Evolutionary conservation across 2,888 invertebrate genomes (phyloP).

Genomic region (Archips crataeganus): DNA sequence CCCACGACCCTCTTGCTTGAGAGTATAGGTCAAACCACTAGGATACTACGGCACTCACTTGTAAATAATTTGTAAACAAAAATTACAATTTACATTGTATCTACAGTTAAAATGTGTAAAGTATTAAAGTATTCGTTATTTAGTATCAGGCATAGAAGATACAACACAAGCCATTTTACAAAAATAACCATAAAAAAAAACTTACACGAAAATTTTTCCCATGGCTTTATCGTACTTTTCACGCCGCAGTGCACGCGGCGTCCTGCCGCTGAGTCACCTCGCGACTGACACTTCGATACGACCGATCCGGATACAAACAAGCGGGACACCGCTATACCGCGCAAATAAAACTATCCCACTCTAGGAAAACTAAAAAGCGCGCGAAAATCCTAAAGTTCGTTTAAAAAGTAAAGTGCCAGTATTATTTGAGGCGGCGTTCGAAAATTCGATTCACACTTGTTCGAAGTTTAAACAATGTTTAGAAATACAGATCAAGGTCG

Average conservation of each 20-base stretch:
- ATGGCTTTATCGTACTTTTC: conserved; percentile 21
- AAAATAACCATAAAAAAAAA: conserved; percentile 5
- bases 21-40: no score
- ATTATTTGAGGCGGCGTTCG: conserved; percentile 10
- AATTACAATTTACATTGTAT: not conserved
- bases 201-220: conserved; percentile 43
- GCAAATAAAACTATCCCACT: conserved; percentile 23
- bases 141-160: not conserved
- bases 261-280: conserved; percentile 27
- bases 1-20: no score
- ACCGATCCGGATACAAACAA: conserved; percentile 5
- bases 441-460: not conserved
- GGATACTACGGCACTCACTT: no score
- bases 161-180: not conserved
- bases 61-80: no score
- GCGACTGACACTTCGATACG: conserved; percentile 34
- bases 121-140: not conserved
- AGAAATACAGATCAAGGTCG: not conserved
- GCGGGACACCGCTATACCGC: conserved; percentile 21
- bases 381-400: conserved; percentile 21
- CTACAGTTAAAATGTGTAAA: not conserved
- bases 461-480: conserved; percentile 1
- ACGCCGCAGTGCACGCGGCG: conserved; percentile 28
- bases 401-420: conserved; percentile 31
- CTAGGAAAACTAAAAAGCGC: conserved; percentile 23